phyloP scores from a whole-genome alignment of 2,888 invertebrate genomes.

The Lucinisca nassula region DNA sequence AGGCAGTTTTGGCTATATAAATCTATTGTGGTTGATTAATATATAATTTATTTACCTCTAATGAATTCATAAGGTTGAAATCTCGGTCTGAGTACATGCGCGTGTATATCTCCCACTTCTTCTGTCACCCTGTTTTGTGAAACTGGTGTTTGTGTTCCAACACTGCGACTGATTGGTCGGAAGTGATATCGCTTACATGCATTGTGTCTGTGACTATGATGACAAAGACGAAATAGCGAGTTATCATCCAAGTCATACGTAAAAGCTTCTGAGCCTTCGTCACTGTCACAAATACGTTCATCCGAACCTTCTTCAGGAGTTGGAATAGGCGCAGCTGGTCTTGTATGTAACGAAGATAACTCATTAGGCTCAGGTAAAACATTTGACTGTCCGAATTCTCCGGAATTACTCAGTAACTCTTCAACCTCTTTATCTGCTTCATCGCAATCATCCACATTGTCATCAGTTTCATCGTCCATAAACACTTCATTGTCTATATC shows the following conservation, averaged over 20 bases:
- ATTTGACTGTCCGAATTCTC: constrained; percentile 7
- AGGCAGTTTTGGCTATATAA: too few relatives aligned
- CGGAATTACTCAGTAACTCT: constrained; percentile 56
- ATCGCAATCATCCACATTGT: constrained; percentile 11
- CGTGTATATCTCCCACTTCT: constrained; percentile 56
- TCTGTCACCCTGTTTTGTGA: constrained; percentile 72
- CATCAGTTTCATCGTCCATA: background rate
- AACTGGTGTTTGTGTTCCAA: constrained; percentile 82
- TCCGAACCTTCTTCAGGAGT: constrained; percentile 40
- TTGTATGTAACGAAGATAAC: constrained; percentile 22
- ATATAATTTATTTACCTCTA: background rate
- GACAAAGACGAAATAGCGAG: too few relatives aligned
- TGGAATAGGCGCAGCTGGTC: constrained; percentile 58
- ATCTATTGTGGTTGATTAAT: too few relatives aligned
- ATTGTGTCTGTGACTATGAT: too few relatives aligned
- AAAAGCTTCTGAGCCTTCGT: too few relatives aligned
- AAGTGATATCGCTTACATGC: constrained; percentile 42
- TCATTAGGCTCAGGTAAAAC: constrained; percentile 46
- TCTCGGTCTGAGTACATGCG: background rate
- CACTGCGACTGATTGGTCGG: constrained; percentile 72
- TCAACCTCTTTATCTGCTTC: constrained; percentile 72
- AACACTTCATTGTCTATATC: constrained; percentile 55
- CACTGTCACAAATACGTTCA: background rate
- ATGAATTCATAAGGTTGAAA: background rate
- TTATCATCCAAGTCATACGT: too few relatives aligned